Percentiles rank a stretch among this genome's conserved stretches.
phyloP scores from a whole-genome alignment of 2,888 invertebrate genomes.

The Rhopalosiphum nymphaeae region DNA sequence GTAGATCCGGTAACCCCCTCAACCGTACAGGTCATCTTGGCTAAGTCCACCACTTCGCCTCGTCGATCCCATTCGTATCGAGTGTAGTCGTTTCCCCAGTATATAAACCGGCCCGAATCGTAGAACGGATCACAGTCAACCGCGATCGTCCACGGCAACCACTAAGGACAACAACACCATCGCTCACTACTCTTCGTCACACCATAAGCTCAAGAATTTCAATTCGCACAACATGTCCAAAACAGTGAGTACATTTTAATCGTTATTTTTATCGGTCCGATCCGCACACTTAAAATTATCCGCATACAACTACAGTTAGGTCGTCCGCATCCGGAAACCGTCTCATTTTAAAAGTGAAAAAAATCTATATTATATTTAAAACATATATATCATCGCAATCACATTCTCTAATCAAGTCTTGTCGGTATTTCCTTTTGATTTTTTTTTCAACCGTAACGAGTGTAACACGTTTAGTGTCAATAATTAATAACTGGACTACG shows the following conservation, averaged over 20 bases:
- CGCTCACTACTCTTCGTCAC: background rate
- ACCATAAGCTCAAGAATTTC: background rate
- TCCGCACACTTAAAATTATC: background rate
- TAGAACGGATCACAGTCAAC: background rate
- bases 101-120: conserved; percentile 31
- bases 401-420: too few relatives aligned
- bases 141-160: background rate
- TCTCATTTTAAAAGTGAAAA: too few relatives aligned
- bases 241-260: background rate
- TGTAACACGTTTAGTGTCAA: too few relatives aligned
- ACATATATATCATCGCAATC: too few relatives aligned
- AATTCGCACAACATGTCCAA: background rate
- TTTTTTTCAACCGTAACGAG: too few relatives aligned
- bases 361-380: too few relatives aligned
- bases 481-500: too few relatives aligned
- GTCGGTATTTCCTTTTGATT: too few relatives aligned
- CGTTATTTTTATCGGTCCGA: background rate
- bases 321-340: too few relatives aligned
- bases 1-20: background rate
- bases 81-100: background rate
- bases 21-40: background rate
- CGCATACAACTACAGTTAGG: too few relatives aligned
- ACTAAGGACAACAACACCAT: background rate
- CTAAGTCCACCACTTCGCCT: background rate
- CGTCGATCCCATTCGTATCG: background rate